Base-by-base conservation (phyloP, 2,888 invertebrate genomes). In the Amorpha juglandis region DNA sequence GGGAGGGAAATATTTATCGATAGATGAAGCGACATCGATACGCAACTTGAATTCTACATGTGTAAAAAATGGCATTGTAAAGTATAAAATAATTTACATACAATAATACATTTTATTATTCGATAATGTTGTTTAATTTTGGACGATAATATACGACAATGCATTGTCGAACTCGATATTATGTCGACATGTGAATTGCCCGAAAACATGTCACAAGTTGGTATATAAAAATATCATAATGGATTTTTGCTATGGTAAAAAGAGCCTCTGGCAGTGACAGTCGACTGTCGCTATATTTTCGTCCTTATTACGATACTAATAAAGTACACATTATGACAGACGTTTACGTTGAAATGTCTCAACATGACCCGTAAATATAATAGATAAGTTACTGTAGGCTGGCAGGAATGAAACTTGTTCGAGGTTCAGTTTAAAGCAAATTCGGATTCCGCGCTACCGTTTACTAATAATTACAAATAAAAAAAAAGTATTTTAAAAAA, bases 401-500 rank as follows among this genome's bases (percentile, higher is more conserved):
- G 82, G 78, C 81, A 82, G 82, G 78, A 83, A 71, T 79, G 42
- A 58, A 58, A 58, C 58, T 64, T 64, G 52, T 52, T 52, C 51
- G 35, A 64, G 33, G 52, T 35, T 52, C 35, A 11, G 27, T 35
- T 81, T 79, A 84, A 88, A 89, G 84, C 83, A 83, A 84, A 84
- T 85, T 87, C 84, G 84, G 84, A 81, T 86, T 80, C 76, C 63
- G 74, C 71, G 71, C 4, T 27, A 27, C 77, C 75, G 78, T 78
- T 77, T 73, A 77, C 76, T 82, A 82, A 85, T 81, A 78, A 70
- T 38, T 67, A 66, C 80, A 79, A 74, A 75, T 78, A 78, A 78
- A 84, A 27, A n/a, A 84, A 85, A 86, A 85, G 78, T 80, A 80
- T 73, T 65, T 75, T 74, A 79, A 81, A 82, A 83, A 80, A 76